A percentile compares a stretch with the other conserved stretches of the same genome.
Evolutionary conservation across 2,888 invertebrate genomes (phyloP).

Genomic region (Pilophorus perplexus): DNA sequence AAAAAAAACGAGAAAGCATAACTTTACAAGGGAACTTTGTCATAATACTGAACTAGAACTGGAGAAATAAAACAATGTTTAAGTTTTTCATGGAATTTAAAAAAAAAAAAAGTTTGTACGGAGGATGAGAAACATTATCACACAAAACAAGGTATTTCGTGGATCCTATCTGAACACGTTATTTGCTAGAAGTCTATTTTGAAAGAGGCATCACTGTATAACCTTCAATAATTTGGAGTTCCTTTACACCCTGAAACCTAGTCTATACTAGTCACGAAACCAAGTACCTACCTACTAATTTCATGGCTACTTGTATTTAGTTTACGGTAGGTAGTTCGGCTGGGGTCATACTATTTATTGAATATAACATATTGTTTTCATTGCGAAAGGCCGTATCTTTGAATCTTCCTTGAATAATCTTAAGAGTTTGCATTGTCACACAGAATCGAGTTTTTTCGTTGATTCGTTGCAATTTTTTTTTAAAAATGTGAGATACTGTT

Average conservation of each 20-base stretch:
- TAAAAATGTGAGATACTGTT: conserved; percentile 15
- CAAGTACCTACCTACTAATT: neutral
- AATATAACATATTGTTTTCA: neutral
- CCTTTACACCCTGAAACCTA: neutral
- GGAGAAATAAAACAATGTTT: conserved; percentile 20
- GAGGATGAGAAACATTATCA: too few relatives aligned
- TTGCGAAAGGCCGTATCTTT: conserved; percentile 12
- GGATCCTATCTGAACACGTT: too few relatives aligned
- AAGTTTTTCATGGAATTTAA: neutral
- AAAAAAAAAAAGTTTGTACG: neutral
- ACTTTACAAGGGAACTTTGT: too few relatives aligned
- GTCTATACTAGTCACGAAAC: neutral
- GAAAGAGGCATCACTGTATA: neutral
- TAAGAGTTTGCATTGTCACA: conserved; percentile 41
- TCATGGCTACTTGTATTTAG: neutral
- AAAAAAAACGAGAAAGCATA: too few relatives aligned
- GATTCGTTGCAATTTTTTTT: neutral
- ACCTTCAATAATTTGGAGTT: conserved; percentile 1
- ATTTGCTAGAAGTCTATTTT: conserved; percentile 16
- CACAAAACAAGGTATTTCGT: conserved; percentile 36
- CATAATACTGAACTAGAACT: conserved; percentile 11
- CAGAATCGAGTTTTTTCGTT: conserved; percentile 33
- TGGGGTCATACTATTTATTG: conserved; percentile 15
- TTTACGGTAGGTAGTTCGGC: neutral
- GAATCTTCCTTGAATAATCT: conserved; percentile 10